Base-by-base conservation (phyloP, 2,888 invertebrate species). In the Callyntrura guangdongensis region DNA sequence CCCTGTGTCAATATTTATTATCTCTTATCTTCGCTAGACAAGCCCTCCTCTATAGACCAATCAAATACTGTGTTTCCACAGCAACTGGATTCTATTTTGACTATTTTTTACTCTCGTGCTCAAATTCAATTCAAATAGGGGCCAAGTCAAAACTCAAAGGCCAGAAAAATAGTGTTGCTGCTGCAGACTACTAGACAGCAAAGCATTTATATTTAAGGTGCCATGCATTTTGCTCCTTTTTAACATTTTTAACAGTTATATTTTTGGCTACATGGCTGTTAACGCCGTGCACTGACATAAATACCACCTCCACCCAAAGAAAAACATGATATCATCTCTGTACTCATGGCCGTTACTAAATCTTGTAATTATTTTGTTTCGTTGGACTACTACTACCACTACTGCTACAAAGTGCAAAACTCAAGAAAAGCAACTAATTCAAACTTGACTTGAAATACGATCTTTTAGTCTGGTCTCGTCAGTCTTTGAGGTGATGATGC, bases 241-340 rank as follows among this genome's bases (percentile, higher is more conserved):
- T 17, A 20, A 53, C n/a, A 53, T 53, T 53, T 53, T 49, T n/a
- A n/a, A n/a, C 1, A 53, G 14, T 59, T 14, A 2, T 59, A 17
- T 59, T 59, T 59, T 17, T 59, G 59, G 17, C 17, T 17, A 36
- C 36, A 36, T 36, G 36, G 36, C 3, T 36, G 36, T 36, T 36
- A 36, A 25, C 22, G 12, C 22, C 20, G 27, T 3, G 9, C 14
- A 45, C 45, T 69, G 69, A 45, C 45, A 67, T 67, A 69, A 69
- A 69, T 45, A 45, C 45, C 69, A 36, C 69, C 36, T 69, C 69
- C 69, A 45, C 69, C 69, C 69, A 69, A 67, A 69, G n/a, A n/a
- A 45, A 45, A n/a, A 69, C 36, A 36, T 36, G 36, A 36, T 36
- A 36, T 36, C 36, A 36, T 36, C 36, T 36, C 36, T 36, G 3